Evolutionary conservation across 2,113 vertebrate genomes (phyloP).

Genomic region (Emydocephalus ijimae): DNA sequence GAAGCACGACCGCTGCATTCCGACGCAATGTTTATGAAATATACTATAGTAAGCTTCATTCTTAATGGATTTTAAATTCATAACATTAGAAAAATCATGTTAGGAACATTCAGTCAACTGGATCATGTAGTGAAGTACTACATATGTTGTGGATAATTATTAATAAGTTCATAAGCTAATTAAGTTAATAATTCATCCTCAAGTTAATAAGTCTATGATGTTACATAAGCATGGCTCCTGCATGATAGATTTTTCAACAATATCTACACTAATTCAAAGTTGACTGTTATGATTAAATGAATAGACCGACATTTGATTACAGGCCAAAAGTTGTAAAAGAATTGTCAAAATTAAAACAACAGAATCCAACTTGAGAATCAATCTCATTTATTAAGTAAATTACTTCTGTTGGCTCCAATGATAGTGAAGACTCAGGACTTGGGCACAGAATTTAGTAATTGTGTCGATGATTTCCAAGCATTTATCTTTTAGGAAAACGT

Average conservation of each 20-base stretch:
- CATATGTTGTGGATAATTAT: background rate
- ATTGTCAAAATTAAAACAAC: background rate
- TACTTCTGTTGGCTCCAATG: background rate
- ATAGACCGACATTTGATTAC: background rate
- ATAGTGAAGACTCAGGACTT: background rate
- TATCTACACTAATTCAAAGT: background rate
- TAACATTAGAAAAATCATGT: background rate
- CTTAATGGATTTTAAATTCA: background rate
- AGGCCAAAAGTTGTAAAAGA: background rate
- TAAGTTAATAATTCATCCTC: too few relatives aligned
- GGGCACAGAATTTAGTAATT: background rate
- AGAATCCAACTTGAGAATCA: background rate
- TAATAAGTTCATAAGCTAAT: background rate
- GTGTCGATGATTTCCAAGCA: background rate
- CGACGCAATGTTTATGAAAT: background rate
- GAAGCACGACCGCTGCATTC: background rate
- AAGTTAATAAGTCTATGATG: background rate
- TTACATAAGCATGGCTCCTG: background rate
- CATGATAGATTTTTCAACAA: background rate
- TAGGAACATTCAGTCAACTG: background rate
- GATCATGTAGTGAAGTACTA: background rate
- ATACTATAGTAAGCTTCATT: background rate
- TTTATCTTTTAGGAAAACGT: background rate
- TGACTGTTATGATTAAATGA: background rate
- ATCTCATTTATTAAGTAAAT: background rate